Evolutionary conservation across 2,797 vertebrate genomes (phyloP).

Genomic region (Margarornis squamiger): DNA sequence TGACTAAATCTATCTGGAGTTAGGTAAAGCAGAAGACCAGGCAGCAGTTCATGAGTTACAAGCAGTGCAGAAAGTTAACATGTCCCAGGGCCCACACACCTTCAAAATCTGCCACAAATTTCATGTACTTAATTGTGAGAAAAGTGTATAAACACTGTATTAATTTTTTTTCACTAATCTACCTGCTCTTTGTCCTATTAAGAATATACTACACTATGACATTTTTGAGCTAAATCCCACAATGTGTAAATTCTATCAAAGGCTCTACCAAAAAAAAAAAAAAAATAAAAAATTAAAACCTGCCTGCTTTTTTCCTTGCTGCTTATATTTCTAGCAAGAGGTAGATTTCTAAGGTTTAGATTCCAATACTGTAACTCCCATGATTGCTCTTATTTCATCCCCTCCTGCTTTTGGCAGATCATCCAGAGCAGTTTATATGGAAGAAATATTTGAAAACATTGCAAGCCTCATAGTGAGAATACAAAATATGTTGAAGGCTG

Average conservation of each 20-base stretch:
- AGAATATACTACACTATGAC: background rate
- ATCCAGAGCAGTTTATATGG: background rate
- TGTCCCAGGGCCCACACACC: background rate
- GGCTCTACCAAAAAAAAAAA: background rate
- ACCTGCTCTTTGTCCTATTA: background rate
- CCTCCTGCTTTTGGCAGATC: background rate
- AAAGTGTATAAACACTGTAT: background rate
- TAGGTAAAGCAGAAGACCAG: background rate
- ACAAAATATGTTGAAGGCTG: background rate
- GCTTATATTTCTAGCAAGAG: background rate
- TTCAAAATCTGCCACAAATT: background rate
- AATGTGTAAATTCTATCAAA: background rate
- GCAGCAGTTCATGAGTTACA: background rate
- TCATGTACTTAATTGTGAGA: background rate
- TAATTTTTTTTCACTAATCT: background rate
- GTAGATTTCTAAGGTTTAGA: background rate
- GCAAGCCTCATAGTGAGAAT: accelerated
- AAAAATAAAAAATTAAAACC: background rate
- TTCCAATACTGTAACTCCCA: background rate
- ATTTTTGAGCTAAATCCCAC: background rate
- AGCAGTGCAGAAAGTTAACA: background rate
- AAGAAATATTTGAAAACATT: background rate
- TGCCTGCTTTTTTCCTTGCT: background rate
- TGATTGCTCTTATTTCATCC: background rate
- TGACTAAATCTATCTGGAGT: background rate